Evolutionary conservation across 2,113 vertebrate species (phyloP).

Genomic region (Diglossa brunneiventris): DNA sequence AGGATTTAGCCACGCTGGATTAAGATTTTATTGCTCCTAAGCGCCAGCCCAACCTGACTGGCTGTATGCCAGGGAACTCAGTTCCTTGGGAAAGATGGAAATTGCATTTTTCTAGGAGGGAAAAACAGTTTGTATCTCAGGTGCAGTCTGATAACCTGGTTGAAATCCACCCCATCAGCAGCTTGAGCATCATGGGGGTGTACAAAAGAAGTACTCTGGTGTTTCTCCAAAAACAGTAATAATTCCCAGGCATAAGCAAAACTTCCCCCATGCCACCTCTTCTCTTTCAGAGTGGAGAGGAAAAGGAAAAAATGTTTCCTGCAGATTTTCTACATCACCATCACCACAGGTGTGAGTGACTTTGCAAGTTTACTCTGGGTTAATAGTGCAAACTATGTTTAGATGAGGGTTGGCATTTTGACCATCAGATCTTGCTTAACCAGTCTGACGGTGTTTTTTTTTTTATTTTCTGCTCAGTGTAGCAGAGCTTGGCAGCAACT

Average conservation of each 20-base stretch:
- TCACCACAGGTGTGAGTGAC: background rate
- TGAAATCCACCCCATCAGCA: background rate
- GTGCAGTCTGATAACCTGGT: background rate
- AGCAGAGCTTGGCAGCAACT: background rate
- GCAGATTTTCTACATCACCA: background rate
- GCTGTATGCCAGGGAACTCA: background rate
- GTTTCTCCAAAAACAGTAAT: background rate
- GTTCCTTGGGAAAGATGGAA: background rate
- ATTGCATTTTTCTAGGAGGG: background rate
- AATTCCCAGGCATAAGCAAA: background rate
- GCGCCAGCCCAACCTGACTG: background rate
- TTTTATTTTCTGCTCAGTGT: accelerated
- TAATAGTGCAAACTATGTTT: background rate
- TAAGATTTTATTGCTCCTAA: background rate
- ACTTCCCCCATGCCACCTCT: background rate
- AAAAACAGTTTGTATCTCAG: background rate
- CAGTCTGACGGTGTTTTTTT: accelerated
- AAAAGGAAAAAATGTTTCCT: background rate
- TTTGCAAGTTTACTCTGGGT: background rate
- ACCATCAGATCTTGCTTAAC: background rate
- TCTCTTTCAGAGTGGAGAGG: background rate
- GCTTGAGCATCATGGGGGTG: accelerated
- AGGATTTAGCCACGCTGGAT: background rate
- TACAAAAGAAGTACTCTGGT: background rate
- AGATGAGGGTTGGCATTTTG: background rate